These are phyloP conservation scores for Acanthococcus lagerstroemiae DNA, from an alignment of 2,888 invertebrate genomes.

Conservation along the genomic window DNA sequence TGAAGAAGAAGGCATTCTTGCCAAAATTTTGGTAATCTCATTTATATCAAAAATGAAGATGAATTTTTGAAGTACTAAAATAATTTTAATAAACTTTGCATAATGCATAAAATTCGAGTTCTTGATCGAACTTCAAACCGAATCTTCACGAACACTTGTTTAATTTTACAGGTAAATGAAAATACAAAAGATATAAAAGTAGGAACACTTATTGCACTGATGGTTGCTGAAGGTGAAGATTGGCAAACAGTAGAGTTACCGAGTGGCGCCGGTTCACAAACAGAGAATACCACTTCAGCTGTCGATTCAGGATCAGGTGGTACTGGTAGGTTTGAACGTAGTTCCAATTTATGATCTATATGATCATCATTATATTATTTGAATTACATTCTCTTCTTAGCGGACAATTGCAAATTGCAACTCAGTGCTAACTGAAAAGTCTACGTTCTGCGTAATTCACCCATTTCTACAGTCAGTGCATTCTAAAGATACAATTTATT, in stretches of 20 bases:
- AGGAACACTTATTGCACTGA: conserved; percentile 49
- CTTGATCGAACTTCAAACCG: neutral
- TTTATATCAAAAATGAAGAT: neutral
- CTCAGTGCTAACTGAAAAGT: too few species aligned
- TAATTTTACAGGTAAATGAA: conserved; percentile 42
- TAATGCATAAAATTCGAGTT: neutral
- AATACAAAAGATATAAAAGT: conserved; percentile 46
- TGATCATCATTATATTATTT: too few species aligned
- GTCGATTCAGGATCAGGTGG: neutral
- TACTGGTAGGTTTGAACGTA: neutral
- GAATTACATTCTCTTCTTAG: too few species aligned
- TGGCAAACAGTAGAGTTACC: conserved; percentile 47
- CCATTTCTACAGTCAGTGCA: neutral
- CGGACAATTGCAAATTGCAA: too few species aligned
- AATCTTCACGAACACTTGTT: neutral
- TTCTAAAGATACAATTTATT: too few species aligned
- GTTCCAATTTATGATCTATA: too few species aligned
- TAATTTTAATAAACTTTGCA: too few species aligned
- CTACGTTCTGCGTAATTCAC: neutral
- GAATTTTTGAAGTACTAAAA: neutral
- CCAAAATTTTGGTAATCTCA: conserved; percentile 50
- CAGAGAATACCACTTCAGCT: neutral
- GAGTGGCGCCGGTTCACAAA: neutral
- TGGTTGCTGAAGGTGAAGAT: conserved; percentile 52
- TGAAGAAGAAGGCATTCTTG: conserved; percentile 53